phyloP scores from a whole-genome alignment of 2,113 vertebrate genomes.

The Myotis lucifugus region DNA sequence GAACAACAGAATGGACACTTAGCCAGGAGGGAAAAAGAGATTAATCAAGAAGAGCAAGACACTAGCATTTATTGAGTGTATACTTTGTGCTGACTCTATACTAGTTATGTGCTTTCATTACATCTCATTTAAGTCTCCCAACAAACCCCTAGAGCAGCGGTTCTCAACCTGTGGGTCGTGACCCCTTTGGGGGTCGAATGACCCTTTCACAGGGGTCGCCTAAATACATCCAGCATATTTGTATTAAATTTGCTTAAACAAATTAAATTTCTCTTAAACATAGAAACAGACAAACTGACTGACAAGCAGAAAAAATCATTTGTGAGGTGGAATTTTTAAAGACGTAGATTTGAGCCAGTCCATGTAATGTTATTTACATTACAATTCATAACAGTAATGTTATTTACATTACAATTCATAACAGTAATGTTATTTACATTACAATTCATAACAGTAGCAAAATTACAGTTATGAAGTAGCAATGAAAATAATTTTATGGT shows the following conservation, averaged over 20 bases:
- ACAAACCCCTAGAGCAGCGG: neutral
- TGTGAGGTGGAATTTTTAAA: neutral
- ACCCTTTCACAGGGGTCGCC: too few relatives aligned
- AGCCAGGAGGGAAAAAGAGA: neutral
- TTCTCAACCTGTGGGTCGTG: too few relatives aligned
- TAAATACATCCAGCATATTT: too few relatives aligned
- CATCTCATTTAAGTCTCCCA: neutral
- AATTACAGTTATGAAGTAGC: too few relatives aligned
- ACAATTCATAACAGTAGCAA: too few relatives aligned
- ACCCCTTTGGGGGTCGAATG: too few relatives aligned
- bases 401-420: too few relatives aligned
- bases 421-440: too few relatives aligned
- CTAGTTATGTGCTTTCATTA: neutral
- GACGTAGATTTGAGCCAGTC: neutral
- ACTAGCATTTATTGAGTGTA: neutral
- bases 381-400: too few relatives aligned
- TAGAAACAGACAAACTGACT: neutral
- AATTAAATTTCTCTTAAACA: neutral
- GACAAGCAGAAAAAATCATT: neutral
- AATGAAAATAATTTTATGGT: too few relatives aligned
- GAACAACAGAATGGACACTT: neutral
- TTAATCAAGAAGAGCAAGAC: neutral
- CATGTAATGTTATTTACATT: neutral
- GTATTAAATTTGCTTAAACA: too few relatives aligned
- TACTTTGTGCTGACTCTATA: neutral